phyloP scores from a whole-genome alignment of 2,888 invertebrate species.

The Liodrosophila aerea region DNA sequence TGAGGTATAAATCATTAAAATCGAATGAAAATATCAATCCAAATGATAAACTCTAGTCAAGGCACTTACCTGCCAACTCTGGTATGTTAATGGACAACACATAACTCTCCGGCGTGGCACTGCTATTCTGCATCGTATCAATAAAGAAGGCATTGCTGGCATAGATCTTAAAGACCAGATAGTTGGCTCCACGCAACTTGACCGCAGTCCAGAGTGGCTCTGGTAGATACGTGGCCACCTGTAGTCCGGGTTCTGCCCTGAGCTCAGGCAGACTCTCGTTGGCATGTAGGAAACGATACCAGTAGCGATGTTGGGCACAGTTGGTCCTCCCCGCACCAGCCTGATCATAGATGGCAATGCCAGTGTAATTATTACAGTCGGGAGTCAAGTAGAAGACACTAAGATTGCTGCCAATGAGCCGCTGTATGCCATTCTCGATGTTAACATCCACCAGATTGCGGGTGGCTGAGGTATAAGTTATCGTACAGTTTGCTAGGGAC shows the following conservation, averaged over 20 bases:
- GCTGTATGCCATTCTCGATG: conserved; percentile 3
- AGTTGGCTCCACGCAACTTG: background rate
- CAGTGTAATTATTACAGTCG: conserved; percentile 13
- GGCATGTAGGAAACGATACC: conserved; percentile 31
- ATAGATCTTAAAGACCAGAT: conserved; percentile 31
- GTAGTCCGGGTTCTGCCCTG: conserved; percentile 10
- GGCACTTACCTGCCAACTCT: conserved; percentile 22
- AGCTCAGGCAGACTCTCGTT: conserved; percentile 19
- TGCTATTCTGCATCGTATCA: background rate
- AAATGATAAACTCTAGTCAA: too few species aligned
- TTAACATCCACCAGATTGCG: conserved; percentile 9
- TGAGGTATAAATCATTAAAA: too few species aligned
- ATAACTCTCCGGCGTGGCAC: conserved; percentile 3
- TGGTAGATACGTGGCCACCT: conserved; percentile 15
- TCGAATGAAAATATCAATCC: too few species aligned
- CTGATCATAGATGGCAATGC: conserved; percentile 26
- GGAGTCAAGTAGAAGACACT: conserved; percentile 28
- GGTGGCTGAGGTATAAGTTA: background rate
- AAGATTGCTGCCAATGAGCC: conserved; percentile 11
- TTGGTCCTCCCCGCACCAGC: background rate
- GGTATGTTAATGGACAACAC: conserved; percentile 33
- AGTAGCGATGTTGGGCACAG: conserved; percentile 17
- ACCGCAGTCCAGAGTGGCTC: conserved; percentile 11
- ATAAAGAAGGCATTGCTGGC: conserved; percentile 29
- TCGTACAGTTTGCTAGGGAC: background rate